Percentiles rank a stretch among this genome's conserved stretches.
These are phyloP conservation scores for Aplysia californica DNA, from an alignment of 1,140 invertebrate genomes.

Conservation along the genomic window DNA sequence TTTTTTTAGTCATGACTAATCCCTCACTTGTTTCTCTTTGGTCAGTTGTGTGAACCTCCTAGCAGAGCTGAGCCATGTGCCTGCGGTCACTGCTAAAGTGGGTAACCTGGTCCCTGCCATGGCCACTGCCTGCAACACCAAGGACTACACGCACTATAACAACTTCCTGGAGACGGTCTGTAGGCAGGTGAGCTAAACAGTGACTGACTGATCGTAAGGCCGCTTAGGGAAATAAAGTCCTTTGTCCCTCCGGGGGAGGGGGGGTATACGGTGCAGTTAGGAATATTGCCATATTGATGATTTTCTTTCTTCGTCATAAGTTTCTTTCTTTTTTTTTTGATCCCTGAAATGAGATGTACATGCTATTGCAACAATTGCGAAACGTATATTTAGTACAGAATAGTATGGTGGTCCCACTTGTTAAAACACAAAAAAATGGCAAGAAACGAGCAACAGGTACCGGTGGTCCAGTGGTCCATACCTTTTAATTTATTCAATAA, in stretches of 20 bases:
- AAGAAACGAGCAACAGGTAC: too few species aligned
- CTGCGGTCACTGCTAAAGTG: constrained; percentile 44
- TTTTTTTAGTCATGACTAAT: too few species aligned
- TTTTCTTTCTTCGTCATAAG: too few species aligned
- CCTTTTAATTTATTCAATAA: too few species aligned
- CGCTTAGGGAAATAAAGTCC: background rate
- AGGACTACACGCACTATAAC: constrained; percentile 71
- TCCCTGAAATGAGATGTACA: too few species aligned
- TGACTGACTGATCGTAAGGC: background rate
- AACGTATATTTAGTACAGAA: too few species aligned
- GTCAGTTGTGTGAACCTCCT: constrained; percentile 70
- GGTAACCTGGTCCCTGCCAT: constrained; percentile 64
- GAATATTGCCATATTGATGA: background rate
- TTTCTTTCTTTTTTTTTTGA: too few species aligned
- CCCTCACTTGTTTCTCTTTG: constrained; percentile 21
- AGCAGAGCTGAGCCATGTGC: constrained; percentile 68
- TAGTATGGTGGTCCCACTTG: too few species aligned
- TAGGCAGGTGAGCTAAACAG: constrained; percentile 63
- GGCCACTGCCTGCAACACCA: constrained; percentile 64
- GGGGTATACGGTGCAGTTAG: too few species aligned
- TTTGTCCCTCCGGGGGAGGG: background rate
- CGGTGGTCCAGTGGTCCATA: too few species aligned
- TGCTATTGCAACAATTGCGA: too few species aligned
- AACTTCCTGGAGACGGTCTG: constrained; percentile 71
- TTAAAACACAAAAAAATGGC: too few species aligned